Conservation (phyloP, 2,888 invertebrate genomes). For the Cybosia mesomella region DNA sequence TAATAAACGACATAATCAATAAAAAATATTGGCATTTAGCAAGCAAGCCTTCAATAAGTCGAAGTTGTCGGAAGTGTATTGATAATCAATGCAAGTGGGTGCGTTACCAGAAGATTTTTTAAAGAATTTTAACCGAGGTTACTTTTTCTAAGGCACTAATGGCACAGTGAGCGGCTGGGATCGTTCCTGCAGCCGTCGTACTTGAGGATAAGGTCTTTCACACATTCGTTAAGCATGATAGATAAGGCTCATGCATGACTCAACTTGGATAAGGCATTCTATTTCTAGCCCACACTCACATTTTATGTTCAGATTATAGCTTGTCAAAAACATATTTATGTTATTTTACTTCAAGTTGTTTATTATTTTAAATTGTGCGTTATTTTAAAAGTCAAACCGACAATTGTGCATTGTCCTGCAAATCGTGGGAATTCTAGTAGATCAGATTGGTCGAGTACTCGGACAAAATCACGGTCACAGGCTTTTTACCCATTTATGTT, state of each 20-base stretch:
- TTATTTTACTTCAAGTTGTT: not conserved
- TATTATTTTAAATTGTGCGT: not conserved
- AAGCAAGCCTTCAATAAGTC: conserved; percentile 61
- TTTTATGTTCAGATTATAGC: not conserved
- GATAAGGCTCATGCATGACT: not conserved
- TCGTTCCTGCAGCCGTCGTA: not conserved
- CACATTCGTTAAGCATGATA: not conserved
- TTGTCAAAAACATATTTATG: not conserved
- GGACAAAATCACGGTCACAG: not conserved
- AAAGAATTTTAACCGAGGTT: conserved; percentile 60
- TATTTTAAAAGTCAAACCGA: not conserved
- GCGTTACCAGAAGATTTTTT: conserved; percentile 65
- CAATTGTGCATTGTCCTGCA: conserved; percentile 4
- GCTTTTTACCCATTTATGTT: not conserved
- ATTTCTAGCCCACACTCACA: not conserved
- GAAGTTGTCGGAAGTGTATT: conserved; percentile 62
- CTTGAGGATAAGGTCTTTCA: not conserved
- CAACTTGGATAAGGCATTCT: not conserved
- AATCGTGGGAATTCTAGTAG: not conserved
- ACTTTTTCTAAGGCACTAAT: conserved; percentile 39
- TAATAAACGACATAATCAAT: conserved; percentile 27
- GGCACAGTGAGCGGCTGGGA: not conserved
- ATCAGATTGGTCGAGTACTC: not conserved
- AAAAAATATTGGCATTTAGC: conserved; percentile 37
- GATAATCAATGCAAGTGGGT: conserved; percentile 41